Evolutionary conservation across 2,888 invertebrate species (phyloP), one percentile per base, ranked within the genome.

Genomic region (Spisula subtruncata): DNA sequence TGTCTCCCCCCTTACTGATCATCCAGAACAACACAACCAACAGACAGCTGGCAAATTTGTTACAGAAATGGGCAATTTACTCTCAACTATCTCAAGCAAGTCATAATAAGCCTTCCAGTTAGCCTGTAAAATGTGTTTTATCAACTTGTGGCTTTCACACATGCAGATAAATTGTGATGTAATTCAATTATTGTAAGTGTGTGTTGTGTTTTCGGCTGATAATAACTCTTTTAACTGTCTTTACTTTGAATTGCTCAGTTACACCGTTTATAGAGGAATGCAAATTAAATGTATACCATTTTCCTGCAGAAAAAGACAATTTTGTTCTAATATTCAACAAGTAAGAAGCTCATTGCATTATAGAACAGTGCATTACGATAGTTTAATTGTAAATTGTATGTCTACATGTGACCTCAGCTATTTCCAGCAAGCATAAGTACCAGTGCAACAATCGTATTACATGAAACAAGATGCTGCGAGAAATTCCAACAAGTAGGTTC

Each of bases 161-260:
- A 60, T 35, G 41, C 18, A 90, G 89, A 84, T 90, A 90, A 66
- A 71, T 41, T 85, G 51, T 88, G 71, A 83, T 86, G 81, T 90
- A 86, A 90, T 84, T 88, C 90, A 90, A 90, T 90, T 90, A 90
- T 84, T 60, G 66, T 29, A 81, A 89, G 84, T 71, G 87, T 83
- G 81, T 84, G 83, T 83, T 86, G 54, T 85, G 85, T 80, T 85
- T 80, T 56, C 51, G 10, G 18, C 32, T 20, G 85, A 85, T 82
- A 80, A 80, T 46, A 80, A 80, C 41, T 80, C 80, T 46, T 46
- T 46, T 80, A 46, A 46, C 80, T 32, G 80, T 46, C 80, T 46
- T 80, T 80, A 46, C 80, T 80, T 80, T 80, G 46, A 46, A 80
- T 80, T 66, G 60, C 60, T 66, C 60, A 25, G 60, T 10, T 66